Evolutionary conservation across 2,113 vertebrate genomes (phyloP).

Genomic region (Meleagris gallopavo): DNA sequence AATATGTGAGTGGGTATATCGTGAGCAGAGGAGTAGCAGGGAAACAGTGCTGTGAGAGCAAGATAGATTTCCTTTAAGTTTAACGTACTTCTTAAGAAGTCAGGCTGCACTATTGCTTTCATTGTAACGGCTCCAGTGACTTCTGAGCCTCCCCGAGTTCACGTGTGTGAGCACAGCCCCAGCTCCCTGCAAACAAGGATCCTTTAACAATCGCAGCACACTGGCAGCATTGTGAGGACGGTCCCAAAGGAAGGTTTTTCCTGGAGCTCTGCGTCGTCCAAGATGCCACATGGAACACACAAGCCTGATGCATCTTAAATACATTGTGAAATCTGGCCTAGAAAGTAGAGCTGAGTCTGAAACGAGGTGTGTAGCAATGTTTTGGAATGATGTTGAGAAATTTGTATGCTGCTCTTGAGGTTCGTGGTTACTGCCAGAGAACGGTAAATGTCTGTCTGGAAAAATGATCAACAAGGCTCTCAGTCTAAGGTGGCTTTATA

Average conservation of each 20-base stretch:
- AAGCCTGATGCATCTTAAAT: not conserved
- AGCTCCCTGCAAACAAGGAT: slow-evolving; percentile 48
- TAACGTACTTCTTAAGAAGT: slow-evolving; percentile 18
- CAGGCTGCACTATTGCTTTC: slow-evolving; percentile 30
- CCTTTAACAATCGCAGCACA: slow-evolving; percentile 39
- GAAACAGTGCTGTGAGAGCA: not conserved
- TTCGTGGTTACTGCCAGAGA: not conserved
- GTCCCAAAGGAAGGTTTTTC: slow-evolving; percentile 27
- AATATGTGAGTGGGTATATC: not conserved
- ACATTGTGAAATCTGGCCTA: slow-evolving; percentile 35
- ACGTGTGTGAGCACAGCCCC: slow-evolving; percentile 10
- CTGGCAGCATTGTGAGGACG: not conserved
- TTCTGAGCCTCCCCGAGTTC: not conserved
- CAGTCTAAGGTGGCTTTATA: slow-evolving; percentile 13
- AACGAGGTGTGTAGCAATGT: slow-evolving; percentile 42
- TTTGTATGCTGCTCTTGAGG: slow-evolving; percentile 43
- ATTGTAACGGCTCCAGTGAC: slow-evolving; percentile 4
- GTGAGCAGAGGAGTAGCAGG: not conserved
- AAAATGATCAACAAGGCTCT: slow-evolving; percentile 4
- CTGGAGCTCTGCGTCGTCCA: slow-evolving; percentile 1
- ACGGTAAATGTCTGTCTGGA: slow-evolving; percentile 1
- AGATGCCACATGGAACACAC: not conserved
- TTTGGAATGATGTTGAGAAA: slow-evolving; percentile 31
- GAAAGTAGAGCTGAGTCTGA: slow-evolving; percentile 27
- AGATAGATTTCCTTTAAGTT: slow-evolving; percentile 17